These are phyloP conservation scores for Euproctis similis DNA, from an alignment of 2,888 invertebrate genomes.

Conservation along the genomic window DNA sequence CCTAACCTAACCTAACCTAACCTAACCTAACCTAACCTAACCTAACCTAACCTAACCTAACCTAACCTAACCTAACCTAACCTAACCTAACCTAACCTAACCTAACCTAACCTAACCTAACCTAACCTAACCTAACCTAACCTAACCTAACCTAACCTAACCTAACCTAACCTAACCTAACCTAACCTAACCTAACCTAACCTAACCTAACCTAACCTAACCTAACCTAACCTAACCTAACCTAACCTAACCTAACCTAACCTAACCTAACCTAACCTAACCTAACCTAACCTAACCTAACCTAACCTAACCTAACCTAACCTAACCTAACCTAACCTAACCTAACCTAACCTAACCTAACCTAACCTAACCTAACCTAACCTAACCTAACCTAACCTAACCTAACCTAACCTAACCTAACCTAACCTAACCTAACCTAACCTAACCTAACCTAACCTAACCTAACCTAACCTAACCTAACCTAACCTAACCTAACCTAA, in stretches of 20 bases:
- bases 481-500: no score
- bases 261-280: no score
- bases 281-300: slow-evolving; percentile 17
- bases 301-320: slow-evolving; percentile 16
- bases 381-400: no score
- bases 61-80: slow-evolving; percentile 15
- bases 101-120: slow-evolving; percentile 20
- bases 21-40: slow-evolving; percentile 36
- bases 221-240: no score
- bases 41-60: slow-evolving; percentile 27
- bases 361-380: no score
- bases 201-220: slow-evolving; percentile 21
- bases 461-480: no score
- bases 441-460: no score
- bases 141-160: slow-evolving; percentile 22
- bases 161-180: slow-evolving; percentile 17
- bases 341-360: no score
- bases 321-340: no score
- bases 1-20: slow-evolving; percentile 12
- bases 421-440: no score
- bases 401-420: no score
- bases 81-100: slow-evolving; percentile 21
- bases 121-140: slow-evolving; percentile 16
- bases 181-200: slow-evolving; percentile 17
- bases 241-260: no score